Evolutionary conservation across 2,888 invertebrate genomes (phyloP), one percentile per base, ranked within the genome.

Genomic region (Mermis nigrescens): DNA sequence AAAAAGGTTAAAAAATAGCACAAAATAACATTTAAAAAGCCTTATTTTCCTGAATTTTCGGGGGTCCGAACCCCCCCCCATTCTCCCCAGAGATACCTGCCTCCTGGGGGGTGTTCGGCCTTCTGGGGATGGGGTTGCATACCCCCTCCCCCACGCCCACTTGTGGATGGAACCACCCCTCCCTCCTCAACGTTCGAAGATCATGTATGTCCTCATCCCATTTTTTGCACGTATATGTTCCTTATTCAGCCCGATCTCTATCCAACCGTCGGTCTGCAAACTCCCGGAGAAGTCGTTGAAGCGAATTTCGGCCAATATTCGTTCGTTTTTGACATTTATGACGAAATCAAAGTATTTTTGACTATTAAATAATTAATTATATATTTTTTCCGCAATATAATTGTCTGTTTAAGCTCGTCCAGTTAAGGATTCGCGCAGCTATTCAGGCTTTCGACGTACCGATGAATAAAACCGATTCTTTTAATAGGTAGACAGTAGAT

Each of bases 231-330:
- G n/a, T n/a, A n/a, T n/a, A n/a, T 63, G 59, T 64, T 64, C 63
- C 64, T 54, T 67, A 77, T 79, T 55, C 78, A 91, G 90, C 82
- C 86, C 62, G 88, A 91, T 78, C 79, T 98, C 62, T 98, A 91
- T 78, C 95, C 98, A 27, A 95, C 94, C 22, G 94, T 98, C 63
- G 98, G 98, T 1, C 81, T 98, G 61, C 98, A 98, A 78, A 95
- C 94, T 46, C 91, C 94, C 7, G 94, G 94, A 55, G 95, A 95
- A 79, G 85, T 92, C 64, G 88, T 94, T 58, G 92, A 94, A 76
- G 92, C 92, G 1, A 98, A 99, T 80, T 98, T 99, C 76, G 98
- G 98, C 0, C 91, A 92, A 76, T 82, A 83, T 69, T 92, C 92
- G 24, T 98, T 99, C 77, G 83, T 89, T 71, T 99, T 90, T 78